A percentile compares a stretch with the other conserved stretches of the same genome.
Evolutionary conservation across 2,113 vertebrate genomes (phyloP).

Genomic region (Fukomys damarensis): DNA sequence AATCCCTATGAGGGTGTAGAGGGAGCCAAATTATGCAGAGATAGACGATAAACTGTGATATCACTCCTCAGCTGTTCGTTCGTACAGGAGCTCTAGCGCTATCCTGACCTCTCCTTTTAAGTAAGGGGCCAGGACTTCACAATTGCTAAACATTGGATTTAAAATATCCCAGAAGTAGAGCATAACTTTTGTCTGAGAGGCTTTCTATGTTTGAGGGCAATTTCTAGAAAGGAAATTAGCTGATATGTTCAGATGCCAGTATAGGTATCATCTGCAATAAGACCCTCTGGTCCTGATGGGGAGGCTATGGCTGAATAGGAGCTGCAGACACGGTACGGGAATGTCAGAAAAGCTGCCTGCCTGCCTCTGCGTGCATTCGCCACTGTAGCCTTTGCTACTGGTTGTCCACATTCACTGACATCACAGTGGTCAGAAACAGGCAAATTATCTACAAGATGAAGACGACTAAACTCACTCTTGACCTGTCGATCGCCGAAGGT

Average conservation of each 20-base stretch:
- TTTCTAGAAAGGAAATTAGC: neutral
- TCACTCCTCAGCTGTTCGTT: neutral
- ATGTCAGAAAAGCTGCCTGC: too few relatives aligned
- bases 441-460: neutral
- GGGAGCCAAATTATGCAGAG: neutral
- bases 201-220: neutral
- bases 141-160: neutral
- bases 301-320: too few relatives aligned
- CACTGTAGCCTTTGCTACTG: too few relatives aligned
- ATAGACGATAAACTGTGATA: neutral
- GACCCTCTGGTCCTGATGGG: neutral
- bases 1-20: neutral
- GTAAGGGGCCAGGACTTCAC: neutral
- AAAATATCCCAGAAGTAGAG: neutral
- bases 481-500: neutral
- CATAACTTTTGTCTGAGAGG: neutral
- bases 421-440: too few relatives aligned
- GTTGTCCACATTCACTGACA: neutral
- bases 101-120: neutral
- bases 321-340: neutral
- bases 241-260: neutral
- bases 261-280: too few relatives aligned
- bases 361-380: too few relatives aligned
- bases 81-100: neutral
- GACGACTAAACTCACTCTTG: neutral